Percentiles rank a stretch among this genome's conserved stretches.
Conservation (phyloP, 2,888 invertebrate species). For the Cistogaster globosa region DNA sequence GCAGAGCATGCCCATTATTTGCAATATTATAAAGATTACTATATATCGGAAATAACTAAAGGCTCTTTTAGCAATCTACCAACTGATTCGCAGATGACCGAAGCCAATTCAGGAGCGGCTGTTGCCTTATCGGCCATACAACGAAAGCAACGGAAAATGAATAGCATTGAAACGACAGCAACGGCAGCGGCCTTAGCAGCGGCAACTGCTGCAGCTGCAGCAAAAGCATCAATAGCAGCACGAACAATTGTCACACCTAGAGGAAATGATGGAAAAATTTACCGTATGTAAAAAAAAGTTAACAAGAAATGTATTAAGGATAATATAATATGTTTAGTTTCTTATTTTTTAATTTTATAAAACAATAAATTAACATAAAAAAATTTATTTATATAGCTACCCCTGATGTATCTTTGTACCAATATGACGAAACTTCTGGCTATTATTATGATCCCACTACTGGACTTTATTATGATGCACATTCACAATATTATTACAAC, state of each 20-base stretch:
- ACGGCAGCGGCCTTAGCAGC: constrained; percentile 80
- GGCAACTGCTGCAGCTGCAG: constrained; percentile 78
- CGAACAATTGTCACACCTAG: constrained; percentile 76
- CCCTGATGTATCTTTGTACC: constrained; percentile 95
- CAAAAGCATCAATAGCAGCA: constrained; percentile 67
- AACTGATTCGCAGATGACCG: constrained; percentile 77
- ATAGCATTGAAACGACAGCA: constrained; percentile 80
- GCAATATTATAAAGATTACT: constrained; percentile 89
- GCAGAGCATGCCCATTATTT: constrained; percentile 88
- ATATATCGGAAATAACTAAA: constrained; percentile 83
- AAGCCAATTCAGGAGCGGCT: constrained; percentile 92
- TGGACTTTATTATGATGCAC: constrained; percentile 97
- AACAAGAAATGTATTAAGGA: too few relatives aligned
- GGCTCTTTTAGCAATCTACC: constrained; percentile 79
- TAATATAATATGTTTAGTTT: too few relatives aligned
- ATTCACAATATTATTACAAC: constrained; percentile 98
- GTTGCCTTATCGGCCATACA: constrained; percentile 94
- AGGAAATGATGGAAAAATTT: constrained; percentile 81
- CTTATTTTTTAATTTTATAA: background rate
- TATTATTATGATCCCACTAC: constrained; percentile 97
- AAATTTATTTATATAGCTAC: constrained; percentile 81
- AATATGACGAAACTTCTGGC: constrained; percentile 97
- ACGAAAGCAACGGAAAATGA: constrained; percentile 81
- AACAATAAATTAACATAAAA: background rate
- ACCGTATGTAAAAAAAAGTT: constrained; percentile 77